Evolutionary conservation across 2,113 vertebrate genomes (phyloP).

Genomic region (Tenrec ecaudatus): DNA sequence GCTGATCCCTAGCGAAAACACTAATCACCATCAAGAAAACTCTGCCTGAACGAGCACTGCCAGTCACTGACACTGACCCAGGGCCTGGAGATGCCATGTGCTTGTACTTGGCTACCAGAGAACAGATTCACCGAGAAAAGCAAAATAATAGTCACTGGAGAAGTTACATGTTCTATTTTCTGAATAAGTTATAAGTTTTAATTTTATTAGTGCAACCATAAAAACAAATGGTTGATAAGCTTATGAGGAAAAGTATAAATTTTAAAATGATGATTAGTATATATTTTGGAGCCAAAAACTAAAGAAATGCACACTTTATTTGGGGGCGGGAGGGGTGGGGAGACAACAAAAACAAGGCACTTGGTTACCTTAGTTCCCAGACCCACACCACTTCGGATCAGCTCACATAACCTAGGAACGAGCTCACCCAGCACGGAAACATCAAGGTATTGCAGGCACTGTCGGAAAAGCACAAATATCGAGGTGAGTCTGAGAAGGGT

Average conservation of each 20-base stretch:
- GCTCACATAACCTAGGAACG: conserved; percentile 95
- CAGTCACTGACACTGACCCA: background rate
- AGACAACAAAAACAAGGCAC: conserved; percentile 34
- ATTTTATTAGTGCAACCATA: conserved; percentile 40
- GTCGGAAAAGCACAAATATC: conserved; percentile 62
- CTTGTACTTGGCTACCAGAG: background rate
- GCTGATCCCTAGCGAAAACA: background rate
- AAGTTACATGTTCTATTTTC: conserved; percentile 31
- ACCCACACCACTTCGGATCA: conserved; percentile 96
- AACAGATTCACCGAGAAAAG: background rate
- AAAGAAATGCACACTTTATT: background rate
- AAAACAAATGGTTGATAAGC: conserved; percentile 46
- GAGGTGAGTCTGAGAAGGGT: conserved; percentile 47
- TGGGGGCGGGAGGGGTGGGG: background rate
- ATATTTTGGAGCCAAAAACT: conserved; percentile 48
- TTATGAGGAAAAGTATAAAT: conserved; percentile 33
- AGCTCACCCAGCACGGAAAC: conserved; percentile 94
- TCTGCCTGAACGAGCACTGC: background rate
- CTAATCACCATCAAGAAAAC: background rate
- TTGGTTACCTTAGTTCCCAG: conserved; percentile 96
- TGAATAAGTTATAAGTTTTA: conserved; percentile 40
- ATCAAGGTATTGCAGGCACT: conserved; percentile 98
- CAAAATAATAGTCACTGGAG: background rate
- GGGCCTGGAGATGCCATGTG: background rate
- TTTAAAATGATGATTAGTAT: background rate